phyloP scores from a whole-genome alignment of 2,888 invertebrate species.

The Cylindroiulus punctatus region DNA sequence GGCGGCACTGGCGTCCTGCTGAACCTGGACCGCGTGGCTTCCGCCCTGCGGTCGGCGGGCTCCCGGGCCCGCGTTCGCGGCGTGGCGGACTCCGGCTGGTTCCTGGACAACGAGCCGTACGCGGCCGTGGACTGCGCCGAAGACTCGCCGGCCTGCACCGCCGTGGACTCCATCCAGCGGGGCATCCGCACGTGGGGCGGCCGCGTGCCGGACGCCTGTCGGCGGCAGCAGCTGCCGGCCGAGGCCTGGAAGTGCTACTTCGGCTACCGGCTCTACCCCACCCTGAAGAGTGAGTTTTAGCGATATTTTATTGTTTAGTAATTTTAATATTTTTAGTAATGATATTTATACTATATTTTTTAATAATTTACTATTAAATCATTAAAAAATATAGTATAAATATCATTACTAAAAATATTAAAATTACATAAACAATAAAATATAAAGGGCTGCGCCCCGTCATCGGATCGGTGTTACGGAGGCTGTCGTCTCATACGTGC shows the following conservation, averaged over 20 bases:
- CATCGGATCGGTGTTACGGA: too few relatives aligned
- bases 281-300: constrained; percentile 75
- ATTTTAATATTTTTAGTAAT: too few relatives aligned
- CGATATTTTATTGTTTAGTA: too few relatives aligned
- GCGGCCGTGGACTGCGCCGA: constrained; percentile 66
- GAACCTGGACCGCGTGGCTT: constrained; percentile 84
- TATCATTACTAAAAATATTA: too few relatives aligned
- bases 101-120: constrained; percentile 84
- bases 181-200: constrained; percentile 82
- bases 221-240: constrained; percentile 71
- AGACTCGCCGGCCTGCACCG: constrained; percentile 71
- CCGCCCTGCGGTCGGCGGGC: constrained; percentile 70
- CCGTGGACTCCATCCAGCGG: constrained; percentile 75
- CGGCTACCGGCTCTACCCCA: constrained; percentile 87
- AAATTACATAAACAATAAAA: too few relatives aligned
- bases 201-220: constrained; percentile 81
- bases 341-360: too few relatives aligned
- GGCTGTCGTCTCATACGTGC: too few relatives aligned
- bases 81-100: constrained; percentile 94
- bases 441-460: too few relatives aligned
- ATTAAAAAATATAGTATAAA: too few relatives aligned
- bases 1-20: constrained; percentile 94
- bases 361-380: too few relatives aligned
- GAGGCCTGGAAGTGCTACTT: constrained; percentile 94
- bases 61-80: constrained; percentile 75